A percentile compares a stretch with the other conserved stretches of the same genome.
These are phyloP conservation scores for Perca fluviatilis DNA, from an alignment of 2,113 vertebrate species.

Conservation along the genomic window DNA sequence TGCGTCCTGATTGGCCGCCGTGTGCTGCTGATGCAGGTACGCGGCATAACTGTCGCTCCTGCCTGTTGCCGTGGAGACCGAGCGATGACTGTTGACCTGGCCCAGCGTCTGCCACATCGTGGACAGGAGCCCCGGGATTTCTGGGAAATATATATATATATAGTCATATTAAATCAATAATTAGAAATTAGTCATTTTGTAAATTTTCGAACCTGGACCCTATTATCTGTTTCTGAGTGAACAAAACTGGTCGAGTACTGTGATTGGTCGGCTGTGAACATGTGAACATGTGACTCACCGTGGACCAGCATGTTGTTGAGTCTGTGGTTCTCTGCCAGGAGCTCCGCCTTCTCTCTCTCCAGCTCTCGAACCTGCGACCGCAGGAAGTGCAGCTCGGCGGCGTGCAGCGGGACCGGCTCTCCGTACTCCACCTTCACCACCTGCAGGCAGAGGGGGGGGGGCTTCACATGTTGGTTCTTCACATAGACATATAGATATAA, in stretches of 20 bases:
- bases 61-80: slow-evolving; percentile 24
- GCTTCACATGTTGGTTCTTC: neutral
- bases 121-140: slow-evolving; percentile 73
- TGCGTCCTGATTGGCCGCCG: slow-evolving; percentile 2
- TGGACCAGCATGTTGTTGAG: slow-evolving; percentile 71
- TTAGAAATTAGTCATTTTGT: too few species aligned
- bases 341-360: slow-evolving; percentile 63
- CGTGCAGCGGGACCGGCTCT: neutral
- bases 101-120: slow-evolving; percentile 75
- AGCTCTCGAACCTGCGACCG: slow-evolving; percentile 61
- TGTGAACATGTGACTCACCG: slow-evolving; percentile 46
- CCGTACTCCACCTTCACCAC: slow-evolving; percentile 68
- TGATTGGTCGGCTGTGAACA: too few species aligned
- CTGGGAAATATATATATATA: slow-evolving; percentile 60
- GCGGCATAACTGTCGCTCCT: slow-evolving; percentile 10
- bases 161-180: neutral
- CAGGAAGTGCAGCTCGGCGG: slow-evolving; percentile 65
- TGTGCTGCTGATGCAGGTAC: slow-evolving; percentile 7
- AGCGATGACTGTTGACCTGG: slow-evolving; percentile 30
- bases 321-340: slow-evolving; percentile 68
- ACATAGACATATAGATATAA: too few species aligned
- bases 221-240: too few species aligned
- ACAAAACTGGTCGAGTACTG: too few species aligned
- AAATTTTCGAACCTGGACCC: too few species aligned
- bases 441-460: neutral